Evolutionary conservation across 1,140 invertebrate genomes (phyloP).

Genomic region (Sesamia nonagrioides): DNA sequence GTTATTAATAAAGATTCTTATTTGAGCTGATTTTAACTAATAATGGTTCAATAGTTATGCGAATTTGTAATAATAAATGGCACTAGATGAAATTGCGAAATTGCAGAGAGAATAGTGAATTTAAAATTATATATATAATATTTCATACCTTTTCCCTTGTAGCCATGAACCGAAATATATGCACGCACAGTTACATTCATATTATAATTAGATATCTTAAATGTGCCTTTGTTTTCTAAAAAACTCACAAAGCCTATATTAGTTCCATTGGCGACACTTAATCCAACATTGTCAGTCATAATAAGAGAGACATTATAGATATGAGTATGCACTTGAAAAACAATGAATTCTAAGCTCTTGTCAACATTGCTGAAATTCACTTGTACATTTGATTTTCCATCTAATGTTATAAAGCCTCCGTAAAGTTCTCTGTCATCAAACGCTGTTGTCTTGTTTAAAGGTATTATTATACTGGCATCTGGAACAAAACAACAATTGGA

Average conservation of each 20-base stretch:
- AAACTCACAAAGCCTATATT: conserved; percentile 89
- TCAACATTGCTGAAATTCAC: conserved; percentile 87
- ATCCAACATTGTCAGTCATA: conserved; percentile 76
- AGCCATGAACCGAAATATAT: conserved; percentile 87
- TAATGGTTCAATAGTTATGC: no score
- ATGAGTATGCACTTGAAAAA: conserved; percentile 91
- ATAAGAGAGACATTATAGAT: conserved; percentile 89
- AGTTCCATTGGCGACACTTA: conserved; percentile 83
- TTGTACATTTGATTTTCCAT: conserved; percentile 65
- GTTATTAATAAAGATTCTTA: no score
- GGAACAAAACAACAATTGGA: conserved; percentile 61
- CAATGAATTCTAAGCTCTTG: conserved; percentile 87
- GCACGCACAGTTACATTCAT: conserved; percentile 64
- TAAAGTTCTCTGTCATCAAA: conserved; percentile 73
- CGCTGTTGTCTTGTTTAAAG: conserved; percentile 70
- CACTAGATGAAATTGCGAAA: not conserved
- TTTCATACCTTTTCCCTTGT: conserved; percentile 87
- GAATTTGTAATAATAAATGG: no score
- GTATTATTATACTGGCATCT: conserved; percentile 76
- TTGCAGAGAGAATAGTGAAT: not conserved
- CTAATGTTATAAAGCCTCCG: conserved; percentile 66
- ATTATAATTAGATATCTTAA: conserved; percentile 82
- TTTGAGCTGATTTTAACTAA: no score
- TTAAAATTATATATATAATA: not conserved
- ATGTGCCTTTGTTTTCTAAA: conserved; percentile 63